Conservation (phyloP, 1,140 invertebrate species). For the Wasmannia auropunctata region DNA sequence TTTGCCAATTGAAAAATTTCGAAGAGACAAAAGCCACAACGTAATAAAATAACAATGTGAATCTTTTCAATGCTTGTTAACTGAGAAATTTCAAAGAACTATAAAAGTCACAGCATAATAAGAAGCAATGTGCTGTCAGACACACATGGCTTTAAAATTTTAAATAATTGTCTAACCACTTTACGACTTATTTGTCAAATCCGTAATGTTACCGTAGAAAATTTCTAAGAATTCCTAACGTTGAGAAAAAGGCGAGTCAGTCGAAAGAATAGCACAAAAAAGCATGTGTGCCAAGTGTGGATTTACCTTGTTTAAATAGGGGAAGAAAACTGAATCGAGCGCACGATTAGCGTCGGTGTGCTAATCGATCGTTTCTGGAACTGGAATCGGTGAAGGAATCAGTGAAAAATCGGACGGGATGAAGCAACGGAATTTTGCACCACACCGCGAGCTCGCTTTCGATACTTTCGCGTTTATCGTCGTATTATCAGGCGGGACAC, state of each 20-base stretch:
- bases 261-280: background rate
- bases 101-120: background rate
- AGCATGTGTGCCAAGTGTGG: background rate
- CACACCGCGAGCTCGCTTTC: constrained; percentile 57
- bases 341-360: background rate
- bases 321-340: background rate
- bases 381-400: background rate
- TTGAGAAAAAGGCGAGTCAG: background rate
- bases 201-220: background rate
- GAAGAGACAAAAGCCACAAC: too few species aligned
- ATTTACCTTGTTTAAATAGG: background rate
- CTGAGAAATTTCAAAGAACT: background rate
- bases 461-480: constrained; percentile 53
- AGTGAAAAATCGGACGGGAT: background rate
- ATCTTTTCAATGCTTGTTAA: background rate
- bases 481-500: constrained; percentile 56
- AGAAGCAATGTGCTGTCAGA: background rate
- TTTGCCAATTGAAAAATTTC: too few species aligned
- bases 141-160: too few species aligned
- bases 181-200: background rate
- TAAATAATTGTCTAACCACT: background rate
- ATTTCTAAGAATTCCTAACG: background rate
- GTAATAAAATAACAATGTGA: too few species aligned
- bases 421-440: background rate
- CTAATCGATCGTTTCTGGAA: background rate